These are phyloP conservation scores for Aldrovandia affinis DNA, from an alignment of 2,797 vertebrate genomes.

Conservation along the genomic window DNA sequence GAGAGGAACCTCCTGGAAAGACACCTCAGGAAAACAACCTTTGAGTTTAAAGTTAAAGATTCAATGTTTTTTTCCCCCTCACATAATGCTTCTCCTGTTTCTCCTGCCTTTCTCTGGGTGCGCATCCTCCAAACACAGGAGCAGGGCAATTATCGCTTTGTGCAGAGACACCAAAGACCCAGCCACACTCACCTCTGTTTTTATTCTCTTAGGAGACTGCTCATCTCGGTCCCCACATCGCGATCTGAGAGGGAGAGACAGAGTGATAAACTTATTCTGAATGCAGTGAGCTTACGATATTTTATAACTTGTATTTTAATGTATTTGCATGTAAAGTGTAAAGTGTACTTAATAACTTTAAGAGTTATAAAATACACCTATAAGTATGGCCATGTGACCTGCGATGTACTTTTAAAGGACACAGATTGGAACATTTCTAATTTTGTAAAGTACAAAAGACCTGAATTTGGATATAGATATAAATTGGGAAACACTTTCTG, in stretches of 20 bases:
- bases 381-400: background rate
- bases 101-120: background rate
- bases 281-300: background rate
- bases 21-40: background rate
- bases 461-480: no score
- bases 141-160: background rate
- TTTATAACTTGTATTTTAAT: no score
- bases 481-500: no score
- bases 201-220: constrained; percentile 94
- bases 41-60: background rate
- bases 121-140: background rate
- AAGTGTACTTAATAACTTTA: no score
- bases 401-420: background rate
- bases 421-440: no score
- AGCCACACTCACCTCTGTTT: constrained; percentile 85
- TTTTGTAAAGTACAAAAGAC: no score
- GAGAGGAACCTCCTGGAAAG: no score
- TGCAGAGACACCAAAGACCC: constrained; percentile 14
- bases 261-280: constrained; percentile 36
- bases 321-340: no score
- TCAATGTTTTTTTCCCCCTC: background rate
- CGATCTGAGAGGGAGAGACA: constrained; percentile 74
- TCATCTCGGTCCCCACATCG: constrained; percentile 94
- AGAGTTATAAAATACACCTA: no score
- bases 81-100: background rate